Evolutionary conservation across 1,140 invertebrate genomes (phyloP).

Genomic region (Chironomus tepperi): DNA sequence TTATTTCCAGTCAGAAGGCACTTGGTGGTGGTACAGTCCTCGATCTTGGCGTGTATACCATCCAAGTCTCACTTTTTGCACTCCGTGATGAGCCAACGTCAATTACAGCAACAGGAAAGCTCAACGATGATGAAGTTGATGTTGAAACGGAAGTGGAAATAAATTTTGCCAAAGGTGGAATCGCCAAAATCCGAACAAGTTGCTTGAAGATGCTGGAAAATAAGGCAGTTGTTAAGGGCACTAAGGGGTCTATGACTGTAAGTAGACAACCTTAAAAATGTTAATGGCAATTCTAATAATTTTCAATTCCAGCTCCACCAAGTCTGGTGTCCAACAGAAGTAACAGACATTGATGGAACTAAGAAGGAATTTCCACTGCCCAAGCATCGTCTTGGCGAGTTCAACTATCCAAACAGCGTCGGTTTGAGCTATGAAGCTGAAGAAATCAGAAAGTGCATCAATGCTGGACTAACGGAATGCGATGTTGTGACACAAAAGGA

Average conservation of each 20-base stretch:
- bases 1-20: constrained; percentile 43
- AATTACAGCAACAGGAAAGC: constrained; percentile 51
- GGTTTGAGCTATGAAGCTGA: constrained; percentile 65
- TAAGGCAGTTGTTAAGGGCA: constrained; percentile 54
- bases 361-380: constrained; percentile 48
- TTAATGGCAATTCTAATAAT: constrained; percentile 24
- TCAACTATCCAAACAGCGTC: constrained; percentile 58
- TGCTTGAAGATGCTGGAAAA: constrained; percentile 46
- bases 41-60: constrained; percentile 73
- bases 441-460: constrained; percentile 60
- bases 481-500: constrained; percentile 49
- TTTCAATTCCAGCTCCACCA: constrained; percentile 34
- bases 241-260: constrained; percentile 26
- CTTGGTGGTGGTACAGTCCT: constrained; percentile 72
- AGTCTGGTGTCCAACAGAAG: constrained; percentile 40
- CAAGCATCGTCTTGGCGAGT: constrained; percentile 38
- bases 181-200: constrained; percentile 52
- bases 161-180: constrained; percentile 52
- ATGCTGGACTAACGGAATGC: constrained; percentile 52
- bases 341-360: constrained; percentile 41
- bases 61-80: constrained; percentile 64
- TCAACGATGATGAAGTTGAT: constrained; percentile 64
- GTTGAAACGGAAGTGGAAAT: constrained; percentile 51
- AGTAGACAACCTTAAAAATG: too few species aligned
- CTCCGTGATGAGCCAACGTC: constrained; percentile 55